A percentile compares a stretch with the other conserved stretches of the same genome.
Conservation (phyloP, 1,140 invertebrate genomes). For the Pseudomyrmex sp. region DNA sequence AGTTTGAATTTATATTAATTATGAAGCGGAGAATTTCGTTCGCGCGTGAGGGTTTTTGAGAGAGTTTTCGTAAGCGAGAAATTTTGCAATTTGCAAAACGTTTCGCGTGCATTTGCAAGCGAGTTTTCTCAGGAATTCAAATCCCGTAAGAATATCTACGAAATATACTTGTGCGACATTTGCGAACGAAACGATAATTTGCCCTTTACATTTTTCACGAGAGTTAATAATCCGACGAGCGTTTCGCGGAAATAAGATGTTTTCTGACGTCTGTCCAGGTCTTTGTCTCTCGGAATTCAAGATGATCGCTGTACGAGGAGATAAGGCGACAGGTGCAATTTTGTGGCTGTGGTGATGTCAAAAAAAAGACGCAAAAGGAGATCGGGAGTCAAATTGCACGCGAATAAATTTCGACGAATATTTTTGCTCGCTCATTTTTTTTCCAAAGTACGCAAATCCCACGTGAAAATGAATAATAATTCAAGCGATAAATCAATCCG, state of each 20-base stretch:
- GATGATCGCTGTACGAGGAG: conserved; percentile 12
- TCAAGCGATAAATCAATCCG: too few relatives aligned
- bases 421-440: background rate
- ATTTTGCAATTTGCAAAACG: too few relatives aligned
- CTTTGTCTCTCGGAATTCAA: conserved; percentile 20
- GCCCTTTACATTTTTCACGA: too few relatives aligned
- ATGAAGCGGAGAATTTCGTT: too few relatives aligned
- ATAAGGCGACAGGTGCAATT: conserved; percentile 37
- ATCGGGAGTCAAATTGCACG: background rate
- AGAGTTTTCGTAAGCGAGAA: background rate
- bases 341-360: background rate
- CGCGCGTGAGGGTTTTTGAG: background rate
- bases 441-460: too few relatives aligned
- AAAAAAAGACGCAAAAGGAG: conserved; percentile 17
- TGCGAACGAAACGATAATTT: too few relatives aligned
- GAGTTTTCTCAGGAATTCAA: background rate
- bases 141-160: too few relatives aligned
- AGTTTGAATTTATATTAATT: background rate
- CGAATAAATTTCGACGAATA: background rate
- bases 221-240: too few relatives aligned
- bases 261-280: background rate
- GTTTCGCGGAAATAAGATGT: too few relatives aligned
- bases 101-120: too few relatives aligned
- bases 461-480: too few relatives aligned
- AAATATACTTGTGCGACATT: too few relatives aligned